Base-by-base conservation (phyloP, 2,888 invertebrate genomes). In the Xanthostigma xanthostigma region DNA sequence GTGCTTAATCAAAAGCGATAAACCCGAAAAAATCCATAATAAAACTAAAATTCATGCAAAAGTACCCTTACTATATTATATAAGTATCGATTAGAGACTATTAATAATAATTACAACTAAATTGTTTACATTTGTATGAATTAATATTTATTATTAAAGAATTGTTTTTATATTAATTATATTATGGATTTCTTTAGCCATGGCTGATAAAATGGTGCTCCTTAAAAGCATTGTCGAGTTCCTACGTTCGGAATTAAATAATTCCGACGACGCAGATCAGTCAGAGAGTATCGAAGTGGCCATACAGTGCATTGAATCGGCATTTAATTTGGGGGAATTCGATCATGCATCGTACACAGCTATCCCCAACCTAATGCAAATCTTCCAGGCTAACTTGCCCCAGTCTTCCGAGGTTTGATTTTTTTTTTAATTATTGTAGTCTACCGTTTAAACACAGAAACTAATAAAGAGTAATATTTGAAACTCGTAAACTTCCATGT, bases 221-320 rank as follows among this genome's bases (percentile, higher is more conserved):
- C 55, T 63, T 41, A 53, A 53, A 43, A 60, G 60, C 53, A 58
- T 65, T 17, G 54, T 66, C 36, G 53, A 58, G 9, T 66, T 66
- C 53, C 53, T 66, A 45, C 56, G 59, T 48, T 54, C 60, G 34
- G 64, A 66, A 54, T 50, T 63, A 12, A 55, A 56, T 45, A 57
- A 57, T 27, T 54, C 53, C 27, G 50, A 64, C 44, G 61, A 59
- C 53, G 62, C 62, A 44, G 67, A 67, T 51, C 60, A 59, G 48
- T 64, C 65, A 51, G 91, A 91, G 66, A 87, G 88, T 63, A 71
- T 94, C 45, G 93, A 93, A 72, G 96, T 97, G 50, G 92, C 93
- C 38, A 81, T 89, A 55, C 95, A 96, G 69, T 96, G 96, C 67
- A 73, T 95, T 56, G 92, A 95, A 68, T 85, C 87, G 44, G 89